Base-by-base conservation (phyloP, 2,797 vertebrate genomes). In the Fistularia commersonii region DNA sequence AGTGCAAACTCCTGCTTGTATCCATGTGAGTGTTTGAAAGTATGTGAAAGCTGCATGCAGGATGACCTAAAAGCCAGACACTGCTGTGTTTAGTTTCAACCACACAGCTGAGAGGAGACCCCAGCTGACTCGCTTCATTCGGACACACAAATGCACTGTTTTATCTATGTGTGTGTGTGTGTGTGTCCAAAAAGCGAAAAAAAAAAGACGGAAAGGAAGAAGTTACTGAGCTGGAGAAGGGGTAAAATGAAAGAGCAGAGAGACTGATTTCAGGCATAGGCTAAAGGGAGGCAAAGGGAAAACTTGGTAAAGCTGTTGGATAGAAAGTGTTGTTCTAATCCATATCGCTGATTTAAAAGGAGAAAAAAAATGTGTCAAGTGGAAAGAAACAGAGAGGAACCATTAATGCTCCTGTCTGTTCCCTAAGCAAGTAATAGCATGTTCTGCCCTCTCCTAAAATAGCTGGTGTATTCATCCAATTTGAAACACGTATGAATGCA, bases 361-460 rank as follows among this genome's bases (percentile, higher is more conserved):
- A 42, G 1, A 15, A 8, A 15, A 42, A 15, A 61, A 42, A 62
- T 43, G 41, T 43, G 53, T n/a, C n/a, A n/a, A n/a, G n/a, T n/a
- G 53, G 36, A 49, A 14, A 48, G 23, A 57, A 14, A 40, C 6
- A 46, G 37, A 38, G 33, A 40, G 32, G 32, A 14, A 49, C 8
- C 9, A 5, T 33, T 45, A 15, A 50, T 48, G 8, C 36, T 51
- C 15, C 13, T 69, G 54, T 58, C 57, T 61, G 52, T 40, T 39
- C 15, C 10, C 11, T 4, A 33, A 40, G 48, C 11, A 41, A 53
- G 67, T 53, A 64, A 63, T 62, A 72, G 47, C 53, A 48, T 66
- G 57, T 66, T 72, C 72, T 76, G 60, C 52, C 69, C 59, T 77
- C 61, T 36, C 34, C 64, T 61, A 48, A 50, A 72, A 68, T 58